These are phyloP conservation scores for Musca vetustissima DNA, from an alignment of 1,140 invertebrate genomes.

Conservation along the genomic window DNA sequence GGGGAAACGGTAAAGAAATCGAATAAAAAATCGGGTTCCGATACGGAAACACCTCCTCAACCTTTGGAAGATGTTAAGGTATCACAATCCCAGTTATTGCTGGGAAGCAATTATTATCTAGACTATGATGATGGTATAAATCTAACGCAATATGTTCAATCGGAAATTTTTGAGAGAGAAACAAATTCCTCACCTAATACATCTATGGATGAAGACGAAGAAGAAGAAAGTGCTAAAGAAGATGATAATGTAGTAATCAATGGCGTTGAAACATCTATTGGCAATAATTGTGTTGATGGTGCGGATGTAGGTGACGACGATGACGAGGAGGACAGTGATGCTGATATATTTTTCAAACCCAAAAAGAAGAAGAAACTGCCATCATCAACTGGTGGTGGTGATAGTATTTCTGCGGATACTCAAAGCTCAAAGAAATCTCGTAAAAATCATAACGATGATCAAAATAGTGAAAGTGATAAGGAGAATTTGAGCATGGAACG, in stretches of 20 bases:
- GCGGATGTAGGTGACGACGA: neutral
- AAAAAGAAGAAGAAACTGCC: constrained; percentile 12
- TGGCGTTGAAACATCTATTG: no score
- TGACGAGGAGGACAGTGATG: neutral
- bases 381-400: neutral
- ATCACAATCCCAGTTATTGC: neutral
- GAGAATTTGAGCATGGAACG: constrained; percentile 1
- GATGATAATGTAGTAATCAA: neutral
- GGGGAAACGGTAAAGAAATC: no score
- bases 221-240: neutral
- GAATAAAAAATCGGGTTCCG: no score
- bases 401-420: no score
- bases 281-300: no score
- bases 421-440: neutral
- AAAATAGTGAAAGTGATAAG: constrained; percentile 14
- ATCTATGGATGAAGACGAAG: neutral
- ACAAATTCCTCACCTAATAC: neutral
- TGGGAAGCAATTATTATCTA: neutral
- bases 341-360: neutral
- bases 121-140: constrained; percentile 42
- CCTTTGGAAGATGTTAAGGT: no score
- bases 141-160: constrained; percentile 39
- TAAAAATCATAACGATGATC: neutral
- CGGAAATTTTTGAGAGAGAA: constrained; percentile 32
- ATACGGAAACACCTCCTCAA: no score